These are phyloP conservation scores for Brachyhypopomus occidentalis DNA, from an alignment of 2,113 vertebrate genomes.

Conservation along the genomic window DNA sequence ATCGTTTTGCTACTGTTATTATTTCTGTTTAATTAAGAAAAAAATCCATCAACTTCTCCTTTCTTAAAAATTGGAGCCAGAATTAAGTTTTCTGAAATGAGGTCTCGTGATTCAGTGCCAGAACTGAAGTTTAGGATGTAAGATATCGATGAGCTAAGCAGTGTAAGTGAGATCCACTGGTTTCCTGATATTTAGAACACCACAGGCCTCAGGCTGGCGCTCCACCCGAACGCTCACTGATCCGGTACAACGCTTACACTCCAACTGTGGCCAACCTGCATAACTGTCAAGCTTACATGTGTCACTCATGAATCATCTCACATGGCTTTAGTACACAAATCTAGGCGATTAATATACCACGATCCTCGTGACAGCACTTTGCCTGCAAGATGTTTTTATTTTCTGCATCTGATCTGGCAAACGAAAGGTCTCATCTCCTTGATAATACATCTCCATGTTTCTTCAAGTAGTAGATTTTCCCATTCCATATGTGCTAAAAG, in stretches of 20 bases:
- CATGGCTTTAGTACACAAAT: not conserved
- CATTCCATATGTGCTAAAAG: too few species aligned
- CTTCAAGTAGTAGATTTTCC: too few species aligned
- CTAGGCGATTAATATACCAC: too few species aligned
- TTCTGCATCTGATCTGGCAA: too few species aligned
- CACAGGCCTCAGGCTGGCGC: not conserved
- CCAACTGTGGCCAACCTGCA: not conserved
- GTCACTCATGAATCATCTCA: not conserved
- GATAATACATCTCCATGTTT: too few species aligned
- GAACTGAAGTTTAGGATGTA: not conserved
- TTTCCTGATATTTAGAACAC: not conserved
- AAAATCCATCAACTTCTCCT: too few species aligned
- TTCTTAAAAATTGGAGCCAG: not conserved
- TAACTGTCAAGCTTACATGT: not conserved
- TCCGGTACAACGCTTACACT: not conserved
- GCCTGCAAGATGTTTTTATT: too few species aligned
- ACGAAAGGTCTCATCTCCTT: too few species aligned
- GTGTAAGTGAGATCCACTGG: not conserved
- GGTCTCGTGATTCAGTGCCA: not conserved
- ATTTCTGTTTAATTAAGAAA: too few species aligned
- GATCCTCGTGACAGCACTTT: not conserved
- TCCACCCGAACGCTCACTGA: too few species aligned
- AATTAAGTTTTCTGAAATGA: not conserved
- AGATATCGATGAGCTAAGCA: not conserved
- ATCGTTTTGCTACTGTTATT: too few species aligned